Base-by-base conservation (phyloP, 2,888 invertebrate genomes). In the Synergus itoensis region DNA sequence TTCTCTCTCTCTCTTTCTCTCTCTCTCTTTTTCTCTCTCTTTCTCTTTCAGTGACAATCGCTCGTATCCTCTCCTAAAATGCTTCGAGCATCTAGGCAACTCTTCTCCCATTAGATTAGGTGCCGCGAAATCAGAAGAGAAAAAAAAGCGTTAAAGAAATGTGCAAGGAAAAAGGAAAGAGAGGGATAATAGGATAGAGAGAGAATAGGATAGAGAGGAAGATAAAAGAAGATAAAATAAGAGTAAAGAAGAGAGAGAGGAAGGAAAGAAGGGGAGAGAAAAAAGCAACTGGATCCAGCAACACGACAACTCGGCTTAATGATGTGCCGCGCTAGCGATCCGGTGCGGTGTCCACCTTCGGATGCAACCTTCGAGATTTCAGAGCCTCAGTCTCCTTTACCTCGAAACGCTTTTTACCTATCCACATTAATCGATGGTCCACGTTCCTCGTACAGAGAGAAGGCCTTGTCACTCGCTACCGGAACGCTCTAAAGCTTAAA, bases 271-370 rank as follows among this genome's bases (percentile, higher is more conserved):
- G 78, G 63, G 62, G 65, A 48, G 78, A 78, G 83, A 86, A 88
- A 86, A 87, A 83, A 85, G 83, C 77, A 82, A 84, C 83, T 81
- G 77, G 81, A 84, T 81, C 79, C 84, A 83, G 86, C 88, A 88
- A 91, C 91, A 89, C 86, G 89, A 85, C 88, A 89, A 86, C 88
- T 89, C 85, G 87, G 88, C 88, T 90, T 91, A 90, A 91, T 90
- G 91, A 91, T 90, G 90, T 89, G 88, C 87, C 87, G 86, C 73
- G 86, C 86, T 84, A 86, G 85, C 85, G 86, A 86, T 86, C 84
- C 83, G 81, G 79, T 80, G 80, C 83, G 81, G 79, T 80, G 80
- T 75, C 73, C 78, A 69, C 79, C 77, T 82, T 77, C 78, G 80
- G 83, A 80, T 80, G 76, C 83, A 80, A 80, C 82, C 81, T 82